phyloP scores from a whole-genome alignment of 2,888 invertebrate species.

The Plebejus anna region DNA sequence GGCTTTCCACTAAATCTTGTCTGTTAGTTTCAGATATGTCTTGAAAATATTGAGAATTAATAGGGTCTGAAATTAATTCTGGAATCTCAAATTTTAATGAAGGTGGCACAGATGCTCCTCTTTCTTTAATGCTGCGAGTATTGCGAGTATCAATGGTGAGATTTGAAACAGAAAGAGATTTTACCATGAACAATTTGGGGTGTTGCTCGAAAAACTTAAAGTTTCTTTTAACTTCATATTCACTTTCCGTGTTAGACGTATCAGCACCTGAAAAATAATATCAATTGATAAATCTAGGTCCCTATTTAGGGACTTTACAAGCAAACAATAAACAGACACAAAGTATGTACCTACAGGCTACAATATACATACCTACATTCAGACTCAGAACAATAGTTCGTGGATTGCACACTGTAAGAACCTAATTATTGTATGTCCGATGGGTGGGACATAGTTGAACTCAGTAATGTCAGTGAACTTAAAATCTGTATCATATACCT shows the following conservation, averaged over 20 bases:
- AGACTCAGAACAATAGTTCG: neutral
- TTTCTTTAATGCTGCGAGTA: constrained; percentile 27
- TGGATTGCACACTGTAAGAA: too few relatives aligned
- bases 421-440: too few relatives aligned
- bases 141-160: constrained; percentile 26
- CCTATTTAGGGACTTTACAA: constrained; percentile 12
- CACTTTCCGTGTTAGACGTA: constrained; percentile 16
- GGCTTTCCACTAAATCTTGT: constrained; percentile 25
- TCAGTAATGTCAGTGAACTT: neutral
- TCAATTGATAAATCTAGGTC: constrained; percentile 25
- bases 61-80: constrained; percentile 25
- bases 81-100: constrained; percentile 30
- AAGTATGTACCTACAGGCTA: neutral
- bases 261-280: constrained; percentile 20
- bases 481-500: neutral
- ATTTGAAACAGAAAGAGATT: constrained; percentile 31
- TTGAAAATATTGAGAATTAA: constrained; percentile 21
- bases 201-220: constrained; percentile 19
- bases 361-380: neutral
- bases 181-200: constrained; percentile 28
- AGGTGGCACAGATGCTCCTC: constrained; percentile 30
- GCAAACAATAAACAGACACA: constrained; percentile 23
- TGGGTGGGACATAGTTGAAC: too few relatives aligned
- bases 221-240: constrained; percentile 23
- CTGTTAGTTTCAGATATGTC: constrained; percentile 10